Evolutionary conservation across 2,888 invertebrate genomes (phyloP).

Genomic region (Dynastes tityus): DNA sequence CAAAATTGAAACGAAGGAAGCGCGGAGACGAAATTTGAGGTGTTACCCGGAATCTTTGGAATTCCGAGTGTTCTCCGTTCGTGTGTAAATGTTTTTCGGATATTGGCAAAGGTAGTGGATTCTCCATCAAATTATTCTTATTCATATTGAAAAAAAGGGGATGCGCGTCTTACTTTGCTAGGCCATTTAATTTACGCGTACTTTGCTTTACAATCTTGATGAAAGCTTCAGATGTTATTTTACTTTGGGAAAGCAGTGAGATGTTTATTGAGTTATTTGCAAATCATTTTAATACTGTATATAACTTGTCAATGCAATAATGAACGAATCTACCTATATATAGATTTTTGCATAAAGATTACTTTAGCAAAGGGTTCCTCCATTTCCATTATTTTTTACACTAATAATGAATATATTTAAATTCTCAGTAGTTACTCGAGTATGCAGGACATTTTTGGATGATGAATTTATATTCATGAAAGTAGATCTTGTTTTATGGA

Average conservation of each 20-base stretch:
- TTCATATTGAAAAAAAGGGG: not conserved
- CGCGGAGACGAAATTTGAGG: constrained; percentile 19
- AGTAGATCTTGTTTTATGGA: too few relatives aligned
- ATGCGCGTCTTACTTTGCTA: not conserved
- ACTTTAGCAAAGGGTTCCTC: too few relatives aligned
- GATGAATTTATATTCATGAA: too few relatives aligned
- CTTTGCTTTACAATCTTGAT: not conserved
- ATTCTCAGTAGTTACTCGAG: too few relatives aligned
- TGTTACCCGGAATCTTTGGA: constrained; percentile 13
- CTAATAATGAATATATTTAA: too few relatives aligned
- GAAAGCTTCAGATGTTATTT: not conserved
- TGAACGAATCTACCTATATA: too few relatives aligned
- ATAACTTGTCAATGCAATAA: too few relatives aligned
- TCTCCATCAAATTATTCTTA: constrained; percentile 15
- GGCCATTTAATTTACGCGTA: constrained; percentile 15
- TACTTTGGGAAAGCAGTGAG: not conserved
- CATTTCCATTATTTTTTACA: too few relatives aligned
- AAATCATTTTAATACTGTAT: too few relatives aligned
- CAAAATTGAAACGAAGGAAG: constrained; percentile 39
- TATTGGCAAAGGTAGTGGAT: constrained; percentile 9
- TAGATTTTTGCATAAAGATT: too few relatives aligned
- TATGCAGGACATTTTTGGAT: too few relatives aligned
- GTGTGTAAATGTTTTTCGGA: constrained; percentile 28
- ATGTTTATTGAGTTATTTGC: too few relatives aligned
- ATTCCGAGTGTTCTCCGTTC: not conserved